Percentiles rank a stretch among this genome's conserved stretches.
Conservation (phyloP, 1,140 invertebrate genomes). For the Dufourea novaeangliae region DNA sequence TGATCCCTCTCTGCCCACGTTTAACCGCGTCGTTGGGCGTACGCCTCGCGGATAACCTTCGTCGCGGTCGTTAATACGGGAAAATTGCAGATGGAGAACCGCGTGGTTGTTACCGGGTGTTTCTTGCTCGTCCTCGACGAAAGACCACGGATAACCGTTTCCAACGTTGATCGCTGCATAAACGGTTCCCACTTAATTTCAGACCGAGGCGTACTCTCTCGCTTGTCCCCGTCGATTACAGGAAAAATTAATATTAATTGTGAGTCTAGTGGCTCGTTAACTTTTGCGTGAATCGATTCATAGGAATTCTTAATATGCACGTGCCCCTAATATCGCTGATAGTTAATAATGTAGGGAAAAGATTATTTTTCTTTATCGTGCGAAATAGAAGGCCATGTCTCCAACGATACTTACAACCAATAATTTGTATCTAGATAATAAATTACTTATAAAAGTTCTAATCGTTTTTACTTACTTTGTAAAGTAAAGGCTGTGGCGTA, state of each 20-base stretch:
- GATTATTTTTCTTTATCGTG: no score
- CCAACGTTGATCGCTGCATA: not conserved
- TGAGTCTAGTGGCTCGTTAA: not conserved
- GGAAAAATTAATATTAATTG: constrained; percentile 9
- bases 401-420: no score
- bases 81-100: constrained; percentile 9
- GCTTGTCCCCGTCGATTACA: not conserved
- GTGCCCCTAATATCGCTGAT: no score
- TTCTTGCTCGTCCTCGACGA: not conserved
- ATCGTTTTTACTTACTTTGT: no score
- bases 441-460: no score
- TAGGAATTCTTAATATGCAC: not conserved
- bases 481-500: no score
- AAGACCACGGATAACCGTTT: not conserved
- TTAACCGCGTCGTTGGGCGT: constrained; percentile 10
- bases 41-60: constrained; percentile 26
- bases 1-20: constrained; percentile 19
- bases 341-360: no score
- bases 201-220: not conserved
- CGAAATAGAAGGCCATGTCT: no score
- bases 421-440: no score
- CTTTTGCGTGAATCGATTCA: not conserved
- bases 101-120: not conserved
- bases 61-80: constrained; percentile 23
- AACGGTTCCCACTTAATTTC: constrained; percentile 2